phyloP scores from a whole-genome alignment of 2,888 invertebrate species.

The Drosophila borealis region DNA sequence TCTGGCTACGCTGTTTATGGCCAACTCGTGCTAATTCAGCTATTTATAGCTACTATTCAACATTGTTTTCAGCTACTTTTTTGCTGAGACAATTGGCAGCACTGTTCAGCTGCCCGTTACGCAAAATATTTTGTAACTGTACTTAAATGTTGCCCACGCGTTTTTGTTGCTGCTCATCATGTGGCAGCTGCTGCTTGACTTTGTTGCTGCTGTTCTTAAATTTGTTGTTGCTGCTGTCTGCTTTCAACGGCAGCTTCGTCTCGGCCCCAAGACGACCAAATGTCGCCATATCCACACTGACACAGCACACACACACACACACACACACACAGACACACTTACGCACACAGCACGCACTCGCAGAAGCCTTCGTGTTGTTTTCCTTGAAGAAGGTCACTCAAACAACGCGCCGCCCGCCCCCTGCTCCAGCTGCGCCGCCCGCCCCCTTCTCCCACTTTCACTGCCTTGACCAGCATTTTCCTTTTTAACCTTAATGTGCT shows the following conservation, averaged over 20 bases:
- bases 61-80: too few relatives aligned
- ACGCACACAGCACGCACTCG: conserved; percentile 27
- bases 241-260: conserved; percentile 46
- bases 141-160: conserved; percentile 38
- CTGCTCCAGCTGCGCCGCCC: not conserved
- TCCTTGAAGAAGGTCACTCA: conserved; percentile 73
- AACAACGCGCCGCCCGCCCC: conserved; percentile 10
- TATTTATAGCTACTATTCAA: too few relatives aligned
- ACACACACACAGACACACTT: conserved; percentile 10
- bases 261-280: conserved; percentile 44
- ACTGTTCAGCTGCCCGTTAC: conserved; percentile 35
- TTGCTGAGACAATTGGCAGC: too few relatives aligned
- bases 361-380: conserved; percentile 50
- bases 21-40: too few relatives aligned
- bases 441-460: conserved; percentile 29
- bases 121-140: conserved; percentile 53
- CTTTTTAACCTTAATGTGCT: conserved; percentile 33
- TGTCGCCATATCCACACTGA: conserved; percentile 34
- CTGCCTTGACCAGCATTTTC: conserved; percentile 61
- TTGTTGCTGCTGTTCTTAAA: conserved; percentile 11
- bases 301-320: not conserved
- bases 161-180: conserved; percentile 25
- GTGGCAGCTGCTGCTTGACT: conserved; percentile 14
- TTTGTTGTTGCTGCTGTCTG: conserved; percentile 36
- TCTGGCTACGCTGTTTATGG: too few relatives aligned